Evolutionary conservation across 1,140 invertebrate species (phyloP).

Genomic region (Lethrus apterus): DNA sequence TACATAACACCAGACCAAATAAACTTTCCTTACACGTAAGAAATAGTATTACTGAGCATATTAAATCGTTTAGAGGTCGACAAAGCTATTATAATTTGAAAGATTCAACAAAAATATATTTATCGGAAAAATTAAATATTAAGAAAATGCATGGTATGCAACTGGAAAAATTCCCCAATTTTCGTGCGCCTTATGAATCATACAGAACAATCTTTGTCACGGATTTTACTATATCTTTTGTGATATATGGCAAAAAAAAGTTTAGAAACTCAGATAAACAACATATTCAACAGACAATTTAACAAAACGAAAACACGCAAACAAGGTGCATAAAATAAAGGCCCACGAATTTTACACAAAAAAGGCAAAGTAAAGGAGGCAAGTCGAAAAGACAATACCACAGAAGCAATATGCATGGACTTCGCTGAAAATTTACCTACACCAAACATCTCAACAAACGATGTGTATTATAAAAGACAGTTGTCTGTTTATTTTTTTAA

Average conservation of each 20-base stretch:
- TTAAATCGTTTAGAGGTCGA: constrained; percentile 8
- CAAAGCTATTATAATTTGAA: constrained; percentile 15
- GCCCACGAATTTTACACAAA: constrained; percentile 24
- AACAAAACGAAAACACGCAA: background rate
- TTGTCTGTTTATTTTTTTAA: constrained; percentile 27
- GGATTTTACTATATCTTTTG: constrained; percentile 22
- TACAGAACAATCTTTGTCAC: constrained; percentile 13
- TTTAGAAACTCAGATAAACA: constrained; percentile 2
- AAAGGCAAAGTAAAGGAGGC: constrained; percentile 18
- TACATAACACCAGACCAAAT: background rate
- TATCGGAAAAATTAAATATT: constrained; percentile 19
- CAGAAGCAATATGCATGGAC: constrained; percentile 26
- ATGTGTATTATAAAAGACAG: constrained; percentile 30
- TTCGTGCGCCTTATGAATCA: constrained; percentile 7
- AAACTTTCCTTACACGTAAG: background rate
- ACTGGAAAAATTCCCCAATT: constrained; percentile 4
- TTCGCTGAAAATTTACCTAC: constrained; percentile 24
- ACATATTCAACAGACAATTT: constrained; percentile 6
- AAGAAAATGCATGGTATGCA: constrained; percentile 20
- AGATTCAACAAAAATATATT: constrained; percentile 21
- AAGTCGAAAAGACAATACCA: constrained; percentile 6
- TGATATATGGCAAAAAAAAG: constrained; percentile 1
- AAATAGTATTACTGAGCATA: background rate
- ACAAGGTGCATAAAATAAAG: constrained; percentile 18
- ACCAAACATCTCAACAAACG: constrained; percentile 29